Conservation (phyloP, 2,113 vertebrate genomes). For the Mugil cephalus region DNA sequence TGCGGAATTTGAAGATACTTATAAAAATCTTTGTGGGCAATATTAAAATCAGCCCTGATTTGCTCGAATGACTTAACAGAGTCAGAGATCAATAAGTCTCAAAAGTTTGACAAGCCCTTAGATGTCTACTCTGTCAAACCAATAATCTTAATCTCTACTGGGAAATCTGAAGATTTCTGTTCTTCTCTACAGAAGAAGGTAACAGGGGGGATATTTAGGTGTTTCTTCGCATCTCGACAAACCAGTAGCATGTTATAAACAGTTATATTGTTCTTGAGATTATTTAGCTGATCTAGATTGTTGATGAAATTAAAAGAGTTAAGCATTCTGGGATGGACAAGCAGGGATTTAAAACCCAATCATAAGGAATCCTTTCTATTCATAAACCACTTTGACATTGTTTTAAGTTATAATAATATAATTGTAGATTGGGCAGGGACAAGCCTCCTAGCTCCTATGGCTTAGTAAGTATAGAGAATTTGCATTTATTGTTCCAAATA, state of each 20-base stretch:
- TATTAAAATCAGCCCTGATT: no score
- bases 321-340: not conserved
- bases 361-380: not conserved
- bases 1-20: no score
- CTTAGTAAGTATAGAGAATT: not conserved
- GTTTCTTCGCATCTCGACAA: not conserved
- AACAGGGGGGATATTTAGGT: not conserved
- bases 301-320: not conserved
- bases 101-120: not conserved
- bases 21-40: no score
- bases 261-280: not conserved
- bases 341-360: not conserved
- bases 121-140: not conserved
- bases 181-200: not conserved
- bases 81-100: not conserved
- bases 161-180: not conserved
- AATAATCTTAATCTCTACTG: not conserved
- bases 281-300: not conserved
- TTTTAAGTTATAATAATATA: conserved; percentile 9
- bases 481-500: conserved; percentile 9
- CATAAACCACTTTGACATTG: not conserved
- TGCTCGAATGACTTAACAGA: not conserved
- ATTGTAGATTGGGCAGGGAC: not conserved
- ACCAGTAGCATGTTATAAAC: conserved; percentile 4
- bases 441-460: not conserved